phyloP scores from a whole-genome alignment of 2,797 vertebrate genomes.

The Pitangus sulphuratus region DNA sequence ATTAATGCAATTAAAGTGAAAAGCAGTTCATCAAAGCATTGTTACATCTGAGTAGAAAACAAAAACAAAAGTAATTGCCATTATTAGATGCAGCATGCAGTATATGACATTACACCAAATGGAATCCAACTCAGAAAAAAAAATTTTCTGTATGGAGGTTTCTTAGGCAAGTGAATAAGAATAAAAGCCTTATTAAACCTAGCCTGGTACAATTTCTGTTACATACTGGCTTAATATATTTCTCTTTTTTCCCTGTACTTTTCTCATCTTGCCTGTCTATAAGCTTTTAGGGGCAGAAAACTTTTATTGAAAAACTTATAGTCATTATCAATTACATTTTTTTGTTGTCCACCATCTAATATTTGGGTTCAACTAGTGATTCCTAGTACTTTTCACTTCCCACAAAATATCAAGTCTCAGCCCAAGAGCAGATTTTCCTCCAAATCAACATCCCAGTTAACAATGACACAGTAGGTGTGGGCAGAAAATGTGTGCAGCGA shows the following conservation, averaged over 20 bases:
- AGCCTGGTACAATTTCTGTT: background rate
- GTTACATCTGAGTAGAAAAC: conserved; percentile 50
- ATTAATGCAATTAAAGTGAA: conserved; percentile 57
- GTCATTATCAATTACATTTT: background rate
- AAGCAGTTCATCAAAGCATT: conserved; percentile 55
- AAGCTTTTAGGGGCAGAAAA: background rate
- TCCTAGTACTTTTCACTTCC: background rate
- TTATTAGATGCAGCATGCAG: background rate
- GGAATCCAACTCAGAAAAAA: conserved; percentile 14
- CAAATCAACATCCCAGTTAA: background rate
- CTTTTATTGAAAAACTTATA: background rate
- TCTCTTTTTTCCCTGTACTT: background rate
- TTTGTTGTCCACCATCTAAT: background rate
- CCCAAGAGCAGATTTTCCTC: background rate
- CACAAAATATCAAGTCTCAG: background rate
- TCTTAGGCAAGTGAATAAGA: background rate
- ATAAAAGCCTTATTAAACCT: background rate
- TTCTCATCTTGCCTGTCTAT: background rate
- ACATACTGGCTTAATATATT: background rate
- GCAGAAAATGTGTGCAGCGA: rapidly evolving
- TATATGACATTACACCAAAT: background rate
- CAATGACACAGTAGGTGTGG: background rate
- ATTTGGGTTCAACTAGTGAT: background rate
- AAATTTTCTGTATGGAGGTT: background rate
- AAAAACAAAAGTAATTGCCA: conserved; percentile 34